Evolutionary conservation across 2,888 invertebrate genomes (phyloP).

Genomic region (Hymenopus coronatus): DNA sequence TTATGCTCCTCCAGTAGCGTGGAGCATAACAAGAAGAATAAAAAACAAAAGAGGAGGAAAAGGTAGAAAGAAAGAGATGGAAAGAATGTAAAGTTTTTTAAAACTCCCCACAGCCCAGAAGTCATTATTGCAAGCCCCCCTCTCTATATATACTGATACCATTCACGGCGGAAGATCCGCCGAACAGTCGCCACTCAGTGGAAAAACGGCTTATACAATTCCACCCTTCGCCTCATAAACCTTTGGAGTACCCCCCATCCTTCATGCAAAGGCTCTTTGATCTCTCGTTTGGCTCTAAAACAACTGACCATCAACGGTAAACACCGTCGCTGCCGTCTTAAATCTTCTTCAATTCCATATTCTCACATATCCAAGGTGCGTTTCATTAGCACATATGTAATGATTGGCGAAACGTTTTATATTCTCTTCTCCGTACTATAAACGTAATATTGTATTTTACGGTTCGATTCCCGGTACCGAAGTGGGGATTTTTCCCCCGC

Average conservation of each 20-base stretch:
- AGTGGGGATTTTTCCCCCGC: too few species aligned
- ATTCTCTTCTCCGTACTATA: too few species aligned
- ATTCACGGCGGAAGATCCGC: conserved; percentile 3
- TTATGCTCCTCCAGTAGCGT: not conserved
- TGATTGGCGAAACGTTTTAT: too few species aligned
- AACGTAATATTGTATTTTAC: too few species aligned
- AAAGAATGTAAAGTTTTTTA: conserved; percentile 27
- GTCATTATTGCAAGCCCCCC: conserved; percentile 30
- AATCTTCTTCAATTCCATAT: too few species aligned
- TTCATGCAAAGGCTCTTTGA: not conserved
- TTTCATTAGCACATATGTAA: too few species aligned
- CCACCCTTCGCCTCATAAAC: not conserved
- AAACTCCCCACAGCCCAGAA: conserved; percentile 32
- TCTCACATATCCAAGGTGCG: too few species aligned
- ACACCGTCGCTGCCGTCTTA: too few species aligned
- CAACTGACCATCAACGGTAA: not conserved
- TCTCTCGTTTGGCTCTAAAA: not conserved
- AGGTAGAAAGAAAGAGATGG: conserved; percentile 7
- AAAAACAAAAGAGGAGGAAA: not conserved
- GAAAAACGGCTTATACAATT: not conserved
- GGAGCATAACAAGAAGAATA: not conserved
- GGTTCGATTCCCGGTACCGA: too few species aligned
- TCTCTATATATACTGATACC: conserved; percentile 15
- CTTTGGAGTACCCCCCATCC: not conserved
- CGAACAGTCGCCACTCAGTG: not conserved